Percentiles rank a stretch among this genome's conserved stretches.
Conservation (phyloP, 2,888 invertebrate genomes). For the Ectropis crepuscularia region DNA sequence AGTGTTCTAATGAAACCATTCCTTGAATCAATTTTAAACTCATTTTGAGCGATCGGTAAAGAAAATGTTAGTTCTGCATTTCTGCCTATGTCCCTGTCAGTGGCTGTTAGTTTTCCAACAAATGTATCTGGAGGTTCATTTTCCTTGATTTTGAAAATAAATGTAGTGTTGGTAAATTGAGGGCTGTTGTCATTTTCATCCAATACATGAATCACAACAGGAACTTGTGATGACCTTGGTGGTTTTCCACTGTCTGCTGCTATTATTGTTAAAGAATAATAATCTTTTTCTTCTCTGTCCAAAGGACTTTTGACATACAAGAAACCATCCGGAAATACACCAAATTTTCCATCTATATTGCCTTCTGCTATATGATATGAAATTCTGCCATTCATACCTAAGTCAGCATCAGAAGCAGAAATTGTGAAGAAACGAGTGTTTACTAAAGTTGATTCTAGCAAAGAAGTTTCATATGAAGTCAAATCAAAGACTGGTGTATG, state of each 20-base stretch:
- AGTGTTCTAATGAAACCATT: conserved; percentile 96
- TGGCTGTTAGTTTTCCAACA: conserved; percentile 95
- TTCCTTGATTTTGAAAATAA: conserved; percentile 95
- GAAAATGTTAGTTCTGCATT: conserved; percentile 96
- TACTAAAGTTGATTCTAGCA: conserved; percentile 95
- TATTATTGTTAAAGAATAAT: conserved; percentile 94
- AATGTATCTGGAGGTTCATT: conserved; percentile 95
- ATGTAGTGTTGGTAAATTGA: conserved; percentile 94
- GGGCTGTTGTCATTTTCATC: conserved; percentile 99
- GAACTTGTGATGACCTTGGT: conserved; percentile 92
- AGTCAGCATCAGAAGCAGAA: conserved; percentile 94
- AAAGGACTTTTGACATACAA: conserved; percentile 93
- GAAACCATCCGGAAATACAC: conserved; percentile 97
- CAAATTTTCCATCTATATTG: conserved; percentile 94
- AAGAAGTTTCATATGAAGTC: conserved; percentile 95
- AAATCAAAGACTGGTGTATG: conserved; percentile 97
- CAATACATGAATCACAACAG: conserved; percentile 95
- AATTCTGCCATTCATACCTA: conserved; percentile 91
- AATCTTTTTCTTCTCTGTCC: conserved; percentile 96
- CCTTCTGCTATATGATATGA: conserved; percentile 94
- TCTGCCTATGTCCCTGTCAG: conserved; percentile 94
- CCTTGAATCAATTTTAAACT: conserved; percentile 94
- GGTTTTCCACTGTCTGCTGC: conserved; percentile 93
- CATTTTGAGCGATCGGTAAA: conserved; percentile 89
- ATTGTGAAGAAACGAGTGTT: conserved; percentile 96